These are phyloP conservation scores for Manduca sexta DNA, from an alignment of 1,140 invertebrate genomes.

Conservation along the genomic window DNA sequence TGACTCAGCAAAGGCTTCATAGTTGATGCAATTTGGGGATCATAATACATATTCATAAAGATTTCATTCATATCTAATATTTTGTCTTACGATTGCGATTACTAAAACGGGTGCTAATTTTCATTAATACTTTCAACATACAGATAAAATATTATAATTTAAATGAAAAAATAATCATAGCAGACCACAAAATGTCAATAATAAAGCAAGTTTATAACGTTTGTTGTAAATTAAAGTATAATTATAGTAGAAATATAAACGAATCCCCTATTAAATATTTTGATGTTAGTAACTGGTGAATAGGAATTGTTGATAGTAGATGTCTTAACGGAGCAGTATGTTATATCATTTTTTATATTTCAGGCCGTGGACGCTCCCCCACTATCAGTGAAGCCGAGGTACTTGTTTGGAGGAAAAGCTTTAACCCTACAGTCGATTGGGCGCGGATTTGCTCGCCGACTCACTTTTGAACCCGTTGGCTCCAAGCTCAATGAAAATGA, in stretches of 20 bases:
- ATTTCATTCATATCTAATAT: neutral
- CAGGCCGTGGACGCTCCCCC: slow-evolving; percentile 60
- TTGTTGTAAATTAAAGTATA: too few relatives aligned
- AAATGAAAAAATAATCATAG: slow-evolving; percentile 26
- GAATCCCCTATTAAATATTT: too few relatives aligned
- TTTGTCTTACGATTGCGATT: too few relatives aligned
- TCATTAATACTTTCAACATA: neutral
- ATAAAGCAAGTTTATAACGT: too few relatives aligned
- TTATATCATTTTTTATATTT: slow-evolving; percentile 31
- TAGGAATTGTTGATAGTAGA: neutral
- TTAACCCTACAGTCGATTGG: slow-evolving; percentile 80
- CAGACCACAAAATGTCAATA: slow-evolving; percentile 8
- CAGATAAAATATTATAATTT: neutral
- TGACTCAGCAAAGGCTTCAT: neutral
- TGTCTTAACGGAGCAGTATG: neutral
- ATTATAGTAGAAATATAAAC: too few relatives aligned
- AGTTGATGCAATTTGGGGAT: neutral
- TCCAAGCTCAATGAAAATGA: slow-evolving; percentile 79
- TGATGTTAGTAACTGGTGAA: too few relatives aligned
- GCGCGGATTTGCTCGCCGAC: slow-evolving; percentile 81
- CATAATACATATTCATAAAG: too few relatives aligned
- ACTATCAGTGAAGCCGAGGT: slow-evolving; percentile 63
- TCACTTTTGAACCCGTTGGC: slow-evolving; percentile 80
- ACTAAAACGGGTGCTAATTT: neutral
- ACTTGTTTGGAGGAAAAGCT: slow-evolving; percentile 77